Conservation (phyloP, 1,140 invertebrate species). For the Capitella teleta region DNA sequence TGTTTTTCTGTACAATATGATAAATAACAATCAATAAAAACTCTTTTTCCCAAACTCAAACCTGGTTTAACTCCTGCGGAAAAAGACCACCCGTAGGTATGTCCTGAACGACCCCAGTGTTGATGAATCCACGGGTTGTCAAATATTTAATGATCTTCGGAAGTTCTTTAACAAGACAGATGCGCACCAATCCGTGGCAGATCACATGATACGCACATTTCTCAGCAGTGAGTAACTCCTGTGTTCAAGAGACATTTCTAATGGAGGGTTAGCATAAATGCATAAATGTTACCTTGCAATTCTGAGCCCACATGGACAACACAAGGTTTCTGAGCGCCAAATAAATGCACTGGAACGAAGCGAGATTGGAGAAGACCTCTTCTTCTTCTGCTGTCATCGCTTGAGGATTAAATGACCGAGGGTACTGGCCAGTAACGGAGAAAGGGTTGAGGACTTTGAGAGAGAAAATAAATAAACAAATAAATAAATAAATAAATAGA, state of each 20-base stretch:
- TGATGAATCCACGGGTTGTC: conserved; percentile 39
- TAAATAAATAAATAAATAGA: too few relatives aligned
- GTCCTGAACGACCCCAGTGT: conserved; percentile 37
- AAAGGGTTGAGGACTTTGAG: too few relatives aligned
- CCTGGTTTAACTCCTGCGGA: conserved; percentile 1
- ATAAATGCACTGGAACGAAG: conserved; percentile 40
- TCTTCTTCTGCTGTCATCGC: conserved; percentile 40
- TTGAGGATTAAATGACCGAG: conserved; percentile 38
- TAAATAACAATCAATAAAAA: conserved; percentile 4
- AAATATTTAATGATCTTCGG: conserved; percentile 36
- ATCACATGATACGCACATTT: conserved; percentile 33
- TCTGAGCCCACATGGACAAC: conserved; percentile 41
- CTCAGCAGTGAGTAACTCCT: conserved; percentile 42
- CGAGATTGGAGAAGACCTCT: conserved; percentile 33
- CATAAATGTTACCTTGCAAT: conserved; percentile 35
- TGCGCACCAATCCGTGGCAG: conserved; percentile 41
- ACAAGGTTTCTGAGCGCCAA: conserved; percentile 44
- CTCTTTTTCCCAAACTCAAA: neutral
- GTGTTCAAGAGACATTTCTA: conserved; percentile 4
- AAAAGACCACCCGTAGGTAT: neutral
- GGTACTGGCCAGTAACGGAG: too few relatives aligned
- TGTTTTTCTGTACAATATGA: conserved; percentile 14
- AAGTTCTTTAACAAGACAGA: conserved; percentile 33
- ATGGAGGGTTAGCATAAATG: neutral
- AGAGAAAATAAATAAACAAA: too few relatives aligned